A percentile compares a stretch with the other conserved stretches of the same genome.
Evolutionary conservation across 2,797 vertebrate genomes (phyloP).

Genomic region (Coluber constrictor): DNA sequence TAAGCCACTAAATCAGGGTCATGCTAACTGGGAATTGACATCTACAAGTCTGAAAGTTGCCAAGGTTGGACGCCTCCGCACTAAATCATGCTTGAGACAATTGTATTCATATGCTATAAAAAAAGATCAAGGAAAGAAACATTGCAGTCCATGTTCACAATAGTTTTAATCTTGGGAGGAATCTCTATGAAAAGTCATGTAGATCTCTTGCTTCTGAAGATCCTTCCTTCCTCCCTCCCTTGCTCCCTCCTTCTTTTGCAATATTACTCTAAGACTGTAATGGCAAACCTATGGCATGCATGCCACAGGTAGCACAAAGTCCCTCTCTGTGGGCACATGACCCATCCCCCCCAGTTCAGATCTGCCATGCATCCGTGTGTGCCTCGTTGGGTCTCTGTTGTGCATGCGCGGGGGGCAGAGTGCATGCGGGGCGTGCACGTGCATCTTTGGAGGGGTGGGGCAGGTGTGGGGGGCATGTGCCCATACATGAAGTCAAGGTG

Average conservation of each 20-base stretch:
- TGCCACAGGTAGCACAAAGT: too few species aligned
- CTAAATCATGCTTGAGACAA: neutral
- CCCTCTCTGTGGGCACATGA: too few species aligned
- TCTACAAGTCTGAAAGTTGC: neutral
- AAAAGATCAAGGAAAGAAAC: neutral
- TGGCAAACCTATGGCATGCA: too few species aligned
- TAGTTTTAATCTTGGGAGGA: neutral
- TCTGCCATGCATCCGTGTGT: too few species aligned
- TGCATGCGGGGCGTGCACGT: accelerated
- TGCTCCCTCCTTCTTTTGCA: neutral
- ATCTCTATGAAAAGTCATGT: neutral
- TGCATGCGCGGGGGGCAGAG: too few species aligned
- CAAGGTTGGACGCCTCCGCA: neutral
- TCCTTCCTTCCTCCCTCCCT: neutral
- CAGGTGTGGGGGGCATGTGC: too few species aligned
- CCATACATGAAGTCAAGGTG: accelerated
- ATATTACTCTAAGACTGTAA: too few species aligned
- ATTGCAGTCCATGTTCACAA: neutral
- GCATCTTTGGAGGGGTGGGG: too few species aligned
- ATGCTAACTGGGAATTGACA: neutral
- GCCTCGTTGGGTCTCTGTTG: too few species aligned
- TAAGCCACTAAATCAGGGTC: neutral
- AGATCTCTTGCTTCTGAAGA: neutral
- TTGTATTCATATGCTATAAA: neutral
- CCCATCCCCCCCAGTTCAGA: too few species aligned